Evolutionary conservation across 1,140 invertebrate genomes (phyloP), one percentile per base, ranked within the genome.

Genomic region (Scaptodrosophila lebanonensis): DNA sequence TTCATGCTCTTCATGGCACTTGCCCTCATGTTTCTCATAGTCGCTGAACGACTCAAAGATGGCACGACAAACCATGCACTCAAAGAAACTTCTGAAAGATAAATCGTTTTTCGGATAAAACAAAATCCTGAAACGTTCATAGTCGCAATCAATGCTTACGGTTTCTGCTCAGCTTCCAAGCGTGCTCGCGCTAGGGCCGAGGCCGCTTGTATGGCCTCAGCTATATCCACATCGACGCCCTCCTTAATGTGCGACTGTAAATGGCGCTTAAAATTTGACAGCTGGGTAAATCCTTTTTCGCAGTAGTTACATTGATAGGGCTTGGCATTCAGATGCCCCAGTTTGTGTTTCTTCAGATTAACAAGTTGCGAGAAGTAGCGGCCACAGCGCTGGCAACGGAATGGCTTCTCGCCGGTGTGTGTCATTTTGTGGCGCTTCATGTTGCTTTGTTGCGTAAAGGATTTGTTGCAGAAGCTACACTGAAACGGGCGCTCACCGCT

Each of bases 351-450:
- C 42, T 86, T 87, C 17, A 87, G 79, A 68, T 87, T 87, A 13
- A 86, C 83, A 36, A 85, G 60, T 44, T 87, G 85, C 6, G 85
- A 86, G 52, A 87, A 87, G 53, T 83, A 83, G 9, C 83, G 64
- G 20, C 75, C 82, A 45, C 85, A 87, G 3, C 79, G 62, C 50
- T 85, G 83, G 42, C 85, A 87, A 1, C 83, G 76, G 39, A 86
- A 87, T 36, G 85, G 85, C 43, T 87, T 86, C 45, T 85, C 83
- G 25, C 85, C 85, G n/a, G 85, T 86, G 54, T 87, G 85, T 66
- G 69, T 85, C 62, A 87, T 79, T 63, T 87, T 79, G 66, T 87
- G 85, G 33, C 85, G 85, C 36, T 83, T 86, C 82, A 87, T 83
- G 60, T 87, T 87, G 51, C 84, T 84, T 44, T 86, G 84, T 64